A percentile compares a stretch with the other conserved stretches of the same genome.
Evolutionary conservation across 2,797 vertebrate genomes (phyloP).

Genomic region (Anableps anableps): DNA sequence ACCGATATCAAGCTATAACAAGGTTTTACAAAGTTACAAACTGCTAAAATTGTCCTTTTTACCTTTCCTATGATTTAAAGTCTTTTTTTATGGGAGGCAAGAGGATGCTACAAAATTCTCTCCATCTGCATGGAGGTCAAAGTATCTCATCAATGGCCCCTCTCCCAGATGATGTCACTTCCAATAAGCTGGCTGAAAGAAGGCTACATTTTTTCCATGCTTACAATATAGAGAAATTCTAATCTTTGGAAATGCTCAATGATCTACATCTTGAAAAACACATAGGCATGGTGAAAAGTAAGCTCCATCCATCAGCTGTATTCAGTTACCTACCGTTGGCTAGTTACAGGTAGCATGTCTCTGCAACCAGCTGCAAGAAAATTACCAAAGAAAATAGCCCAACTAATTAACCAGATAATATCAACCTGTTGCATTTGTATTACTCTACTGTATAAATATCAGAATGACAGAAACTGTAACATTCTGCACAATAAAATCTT

Average conservation of each 20-base stretch:
- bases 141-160: too few relatives aligned
- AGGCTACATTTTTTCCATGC: not conserved
- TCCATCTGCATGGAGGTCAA: too few relatives aligned
- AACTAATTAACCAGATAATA: not conserved
- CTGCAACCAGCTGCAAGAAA: not conserved
- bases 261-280: not conserved
- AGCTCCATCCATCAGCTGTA: not conserved
- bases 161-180: not conserved
- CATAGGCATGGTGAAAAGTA: not conserved
- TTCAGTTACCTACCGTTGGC: not conserved
- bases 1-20: not conserved
- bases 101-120: too few relatives aligned
- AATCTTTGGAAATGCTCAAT: not conserved
- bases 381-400: not conserved
- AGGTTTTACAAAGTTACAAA: not conserved
- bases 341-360: not conserved
- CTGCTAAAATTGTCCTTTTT: too few relatives aligned
- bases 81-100: too few relatives aligned
- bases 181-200: not conserved
- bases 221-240: not conserved
- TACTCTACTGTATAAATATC: not conserved
- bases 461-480: not conserved
- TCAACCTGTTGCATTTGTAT: not conserved
- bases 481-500: not conserved
- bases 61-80: too few relatives aligned